Conservation (phyloP, 1,140 invertebrate species). For the Lepidurus apus region DNA sequence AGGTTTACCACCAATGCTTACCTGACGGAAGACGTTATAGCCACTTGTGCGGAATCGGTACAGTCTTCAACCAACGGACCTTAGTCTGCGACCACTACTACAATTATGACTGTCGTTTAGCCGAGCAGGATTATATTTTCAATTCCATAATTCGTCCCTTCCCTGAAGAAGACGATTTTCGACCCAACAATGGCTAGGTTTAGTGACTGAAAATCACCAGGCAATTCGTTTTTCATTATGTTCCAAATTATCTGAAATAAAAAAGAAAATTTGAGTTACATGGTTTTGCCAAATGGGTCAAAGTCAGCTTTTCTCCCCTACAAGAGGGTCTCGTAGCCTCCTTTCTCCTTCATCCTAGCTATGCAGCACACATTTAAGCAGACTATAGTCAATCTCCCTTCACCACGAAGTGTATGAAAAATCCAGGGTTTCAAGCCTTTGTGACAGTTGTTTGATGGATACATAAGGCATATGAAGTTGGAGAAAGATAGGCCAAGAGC, state of each 20-base stretch:
- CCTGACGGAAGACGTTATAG: slow-evolving; percentile 35
- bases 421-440: background rate
- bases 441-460: background rate
- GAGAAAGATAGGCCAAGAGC: slow-evolving; percentile 17
- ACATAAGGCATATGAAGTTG: background rate
- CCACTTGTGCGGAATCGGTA: slow-evolving; percentile 35
- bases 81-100: slow-evolving; percentile 38
- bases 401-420: background rate
- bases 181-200: background rate
- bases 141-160: slow-evolving; percentile 29
- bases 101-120: slow-evolving; percentile 36
- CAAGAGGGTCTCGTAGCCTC: background rate
- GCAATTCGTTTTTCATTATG: background rate
- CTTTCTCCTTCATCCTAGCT: slow-evolving; percentile 3
- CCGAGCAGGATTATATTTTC: slow-evolving; percentile 32
- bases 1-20: slow-evolving; percentile 36
- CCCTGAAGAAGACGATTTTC: background rate
- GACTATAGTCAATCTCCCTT: slow-evolving; percentile 9
- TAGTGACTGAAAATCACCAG: too few relatives aligned
- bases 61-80: slow-evolving; percentile 36
- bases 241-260: background rate
- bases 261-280: background rate
- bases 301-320: background rate
- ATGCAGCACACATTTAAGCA: background rate
- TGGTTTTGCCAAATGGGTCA: background rate